These are phyloP conservation scores for Oryctes rhinoceros DNA, from an alignment of 1,140 invertebrate species.

Conservation along the genomic window DNA sequence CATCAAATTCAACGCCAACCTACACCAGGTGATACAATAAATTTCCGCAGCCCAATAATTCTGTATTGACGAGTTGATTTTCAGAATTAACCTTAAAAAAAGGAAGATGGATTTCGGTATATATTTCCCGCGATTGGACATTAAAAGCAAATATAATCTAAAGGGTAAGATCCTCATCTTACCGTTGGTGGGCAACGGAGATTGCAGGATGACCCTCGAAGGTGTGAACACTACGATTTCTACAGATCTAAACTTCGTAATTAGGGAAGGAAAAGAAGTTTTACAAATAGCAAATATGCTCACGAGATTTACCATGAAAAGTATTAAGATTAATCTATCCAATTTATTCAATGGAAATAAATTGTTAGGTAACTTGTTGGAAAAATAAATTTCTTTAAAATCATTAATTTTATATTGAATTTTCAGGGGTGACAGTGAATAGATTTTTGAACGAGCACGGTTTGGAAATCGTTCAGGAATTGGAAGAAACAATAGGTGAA, in stretches of 20 bases:
- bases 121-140: conserved; percentile 63
- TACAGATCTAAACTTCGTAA: conserved; percentile 62
- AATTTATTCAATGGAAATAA: conserved; percentile 73
- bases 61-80: conserved; percentile 39
- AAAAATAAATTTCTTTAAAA: conserved; percentile 50
- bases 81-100: conserved; percentile 62
- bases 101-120: conserved; percentile 64
- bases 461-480: conserved; percentile 61
- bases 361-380: conserved; percentile 59
- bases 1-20: conserved; percentile 62
- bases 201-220: conserved; percentile 63
- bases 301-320: conserved; percentile 65
- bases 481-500: conserved; percentile 61
- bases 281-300: conserved; percentile 65
- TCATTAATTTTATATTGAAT: conserved; percentile 35
- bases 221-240: conserved; percentile 64
- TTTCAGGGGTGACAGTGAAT: conserved; percentile 64
- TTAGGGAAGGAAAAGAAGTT: conserved; percentile 61
- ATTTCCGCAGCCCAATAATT: neutral
- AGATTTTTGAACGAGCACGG: conserved; percentile 63
- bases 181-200: conserved; percentile 65
- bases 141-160: conserved; percentile 66
- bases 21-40: conserved; percentile 57
- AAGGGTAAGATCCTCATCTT: conserved; percentile 68
- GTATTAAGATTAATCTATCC: conserved; percentile 66